Evolutionary conservation across 2,888 invertebrate species (phyloP).

Genomic region (Hydriomena furcata): DNA sequence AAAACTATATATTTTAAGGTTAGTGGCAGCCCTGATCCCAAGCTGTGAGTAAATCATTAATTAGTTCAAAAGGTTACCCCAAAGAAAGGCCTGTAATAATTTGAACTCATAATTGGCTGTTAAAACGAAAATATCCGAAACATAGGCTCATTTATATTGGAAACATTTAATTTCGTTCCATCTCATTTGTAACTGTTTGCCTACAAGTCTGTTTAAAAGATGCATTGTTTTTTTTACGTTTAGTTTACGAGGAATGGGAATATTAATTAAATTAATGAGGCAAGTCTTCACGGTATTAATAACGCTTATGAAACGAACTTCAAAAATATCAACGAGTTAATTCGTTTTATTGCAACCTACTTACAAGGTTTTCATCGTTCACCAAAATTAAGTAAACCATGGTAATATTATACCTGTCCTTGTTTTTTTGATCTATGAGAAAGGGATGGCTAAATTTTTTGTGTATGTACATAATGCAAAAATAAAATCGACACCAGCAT

Average conservation of each 20-base stretch:
- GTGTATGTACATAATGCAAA: no score
- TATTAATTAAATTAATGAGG: slow-evolving; percentile 26
- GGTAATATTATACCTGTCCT: no score
- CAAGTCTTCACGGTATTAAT: neutral
- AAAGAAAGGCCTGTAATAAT: slow-evolving; percentile 67
- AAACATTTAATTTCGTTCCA: slow-evolving; percentile 66
- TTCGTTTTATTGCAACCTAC: no score
- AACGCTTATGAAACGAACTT: no score
- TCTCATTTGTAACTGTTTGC: slow-evolving; percentile 73
- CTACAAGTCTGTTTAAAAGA: slow-evolving; percentile 47
- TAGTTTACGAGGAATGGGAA: slow-evolving; percentile 33
- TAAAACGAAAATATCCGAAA: slow-evolving; percentile 73
- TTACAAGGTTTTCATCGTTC: no score
- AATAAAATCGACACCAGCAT: no score
- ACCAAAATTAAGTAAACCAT: no score
- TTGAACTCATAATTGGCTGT: slow-evolving; percentile 76
- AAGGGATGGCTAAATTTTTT: no score
- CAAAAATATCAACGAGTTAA: no score
- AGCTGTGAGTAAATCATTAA: slow-evolving; percentile 75
- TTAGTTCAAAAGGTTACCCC: slow-evolving; percentile 72
- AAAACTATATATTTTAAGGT: no score
- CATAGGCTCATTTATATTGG: slow-evolving; percentile 63
- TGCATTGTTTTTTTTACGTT: slow-evolving; percentile 37
- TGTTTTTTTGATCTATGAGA: no score
- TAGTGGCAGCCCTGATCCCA: slow-evolving; percentile 57